These are phyloP conservation scores for Poecilobothrus nobilitatus DNA, from an alignment of 2,888 invertebrate genomes.

Conservation along the genomic window DNA sequence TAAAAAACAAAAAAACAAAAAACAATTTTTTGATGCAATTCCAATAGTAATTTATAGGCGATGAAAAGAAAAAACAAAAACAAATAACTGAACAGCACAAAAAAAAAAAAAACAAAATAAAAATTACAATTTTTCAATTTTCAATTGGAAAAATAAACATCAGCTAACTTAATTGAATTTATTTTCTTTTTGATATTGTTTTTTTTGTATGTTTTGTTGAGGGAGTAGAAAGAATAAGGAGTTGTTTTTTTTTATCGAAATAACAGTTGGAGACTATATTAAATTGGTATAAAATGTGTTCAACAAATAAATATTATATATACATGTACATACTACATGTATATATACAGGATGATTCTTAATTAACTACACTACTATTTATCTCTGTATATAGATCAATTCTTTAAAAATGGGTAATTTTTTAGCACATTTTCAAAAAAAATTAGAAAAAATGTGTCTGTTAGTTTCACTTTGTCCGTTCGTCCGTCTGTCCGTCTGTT, in stretches of 20 bases:
- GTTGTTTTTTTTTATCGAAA: not conserved
- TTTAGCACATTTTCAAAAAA: too few species aligned
- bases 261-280: not conserved
- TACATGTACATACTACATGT: not conserved
- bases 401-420: too few species aligned
- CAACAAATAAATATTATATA: not conserved
- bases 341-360: too few species aligned
- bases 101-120: not conserved
- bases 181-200: too few species aligned
- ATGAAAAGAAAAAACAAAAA: not conserved
- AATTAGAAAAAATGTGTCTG: too few species aligned
- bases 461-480: too few species aligned
- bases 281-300: not conserved
- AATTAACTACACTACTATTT: too few species aligned
- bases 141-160: constrained; percentile 6
- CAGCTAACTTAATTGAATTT: not conserved
- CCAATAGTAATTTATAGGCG: constrained; percentile 1
- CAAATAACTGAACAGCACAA: not conserved
- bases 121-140: not conserved
- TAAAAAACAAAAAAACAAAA: not conserved
- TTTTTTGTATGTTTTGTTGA: too few species aligned
- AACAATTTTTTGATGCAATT: not conserved
- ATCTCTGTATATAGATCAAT: too few species aligned
- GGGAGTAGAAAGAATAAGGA: not conserved
- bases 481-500: too few species aligned